Evolutionary conservation across 2,888 invertebrate genomes (phyloP), one percentile per base, ranked within the genome.

Genomic region (Stenodera caucasica): DNA sequence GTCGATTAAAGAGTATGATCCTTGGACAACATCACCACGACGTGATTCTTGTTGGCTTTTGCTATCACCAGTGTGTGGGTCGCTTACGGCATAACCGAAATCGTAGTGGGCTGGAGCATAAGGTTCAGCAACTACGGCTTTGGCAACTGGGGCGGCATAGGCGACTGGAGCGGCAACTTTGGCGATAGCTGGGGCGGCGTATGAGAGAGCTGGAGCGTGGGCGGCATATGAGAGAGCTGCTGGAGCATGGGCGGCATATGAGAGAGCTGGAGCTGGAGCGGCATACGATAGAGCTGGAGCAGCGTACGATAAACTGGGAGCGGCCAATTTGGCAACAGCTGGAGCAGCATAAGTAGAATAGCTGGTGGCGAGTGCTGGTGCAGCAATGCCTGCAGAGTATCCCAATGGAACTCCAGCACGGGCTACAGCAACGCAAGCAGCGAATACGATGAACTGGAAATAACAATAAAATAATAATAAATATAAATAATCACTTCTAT

Each of bases 1-100:
- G 65, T 84, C 84, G 67, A 84, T 77, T 0, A 84, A 70, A 62
- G 82, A 80, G 67, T 83, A 84, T 64, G 78, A 75, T 11, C 83
- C 83, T 57, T 81, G 80, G 23, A 83, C 83, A 58, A 74, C 76
- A 69, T 83, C 82, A 57, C 82, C 83, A 67, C 82, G 79, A 62
- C 83, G 81, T 2, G 76, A 59, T 74, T 84, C 83, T 65, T 81
- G 81, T 64, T 66, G 66, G 51, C 40, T 51, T 32, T 66, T 61
- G 55, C 58, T 57, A 53, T 66, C 66, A 30, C 63, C 66, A 56
- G 63, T 65, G 21, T 65, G 64, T 53, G 64, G 64, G 73, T 83
- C 83, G 60, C 78, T 79, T 7, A 83, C 82, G 14, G 78, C 69
- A 68, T 83, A 83, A 14, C 30, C 32, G 49, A 32, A 49, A 45